Evolutionary conservation across 2,888 invertebrate genomes (phyloP).

Genomic region (Anarsia innoxiella): DNA sequence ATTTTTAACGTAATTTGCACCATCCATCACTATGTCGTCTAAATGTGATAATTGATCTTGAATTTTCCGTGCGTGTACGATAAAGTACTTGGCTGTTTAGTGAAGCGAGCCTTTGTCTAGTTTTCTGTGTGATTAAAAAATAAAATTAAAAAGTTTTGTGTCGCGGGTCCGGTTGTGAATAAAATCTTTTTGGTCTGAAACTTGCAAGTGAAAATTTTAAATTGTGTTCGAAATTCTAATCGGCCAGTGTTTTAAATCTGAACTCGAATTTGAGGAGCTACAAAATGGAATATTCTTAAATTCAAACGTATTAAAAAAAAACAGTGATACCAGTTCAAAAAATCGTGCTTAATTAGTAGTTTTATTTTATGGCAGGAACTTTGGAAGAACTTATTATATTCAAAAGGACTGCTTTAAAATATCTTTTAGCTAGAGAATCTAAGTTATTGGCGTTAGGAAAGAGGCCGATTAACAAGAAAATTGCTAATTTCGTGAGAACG

Average conservation of each 20-base stretch:
- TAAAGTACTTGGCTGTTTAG: constrained; percentile 9
- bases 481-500: constrained; percentile 42
- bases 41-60: constrained; percentile 39
- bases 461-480: constrained; percentile 54
- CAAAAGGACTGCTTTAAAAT: constrained; percentile 45
- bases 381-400: constrained; percentile 52
- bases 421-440: constrained; percentile 49
- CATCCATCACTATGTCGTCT: constrained; percentile 25
- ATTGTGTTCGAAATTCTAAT: not conserved
- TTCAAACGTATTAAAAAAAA: too few relatives aligned
- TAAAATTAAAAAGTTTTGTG: too few relatives aligned
- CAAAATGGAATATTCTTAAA: too few relatives aligned
- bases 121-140: constrained; percentile 2
- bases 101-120: constrained; percentile 19
- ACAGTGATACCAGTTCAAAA: too few relatives aligned
- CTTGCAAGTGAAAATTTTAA: constrained; percentile 4
- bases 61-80: constrained; percentile 33
- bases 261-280: too few relatives aligned
- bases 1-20: constrained; percentile 23
- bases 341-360: constrained; percentile 11
- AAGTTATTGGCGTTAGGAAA: constrained; percentile 46
- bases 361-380: constrained; percentile 47
- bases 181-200: too few relatives aligned
- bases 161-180: too few relatives aligned
- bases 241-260: too few relatives aligned